These are phyloP conservation scores for Cataglyphis cursor DNA, from an alignment of 2,888 invertebrate genomes.

Conservation along the genomic window DNA sequence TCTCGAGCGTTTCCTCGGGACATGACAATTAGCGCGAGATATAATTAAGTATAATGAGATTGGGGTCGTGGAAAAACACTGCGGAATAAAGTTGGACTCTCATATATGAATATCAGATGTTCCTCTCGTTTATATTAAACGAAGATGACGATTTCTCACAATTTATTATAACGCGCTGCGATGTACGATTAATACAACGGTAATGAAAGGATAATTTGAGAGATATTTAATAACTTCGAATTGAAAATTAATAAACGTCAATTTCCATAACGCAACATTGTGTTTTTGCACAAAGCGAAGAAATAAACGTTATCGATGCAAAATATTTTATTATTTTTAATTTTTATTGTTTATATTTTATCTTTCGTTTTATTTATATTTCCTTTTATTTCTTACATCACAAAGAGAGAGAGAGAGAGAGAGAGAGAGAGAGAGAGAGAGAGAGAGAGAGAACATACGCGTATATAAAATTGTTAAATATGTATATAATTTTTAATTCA, in stretches of 20 bases:
- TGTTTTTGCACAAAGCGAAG: neutral
- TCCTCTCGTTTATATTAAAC: neutral
- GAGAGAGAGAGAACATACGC: neutral
- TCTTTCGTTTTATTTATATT: neutral
- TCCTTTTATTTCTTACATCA: neutral
- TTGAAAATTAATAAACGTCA: conserved; percentile 24
- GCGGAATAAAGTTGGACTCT: conserved; percentile 7
- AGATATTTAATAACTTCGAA: neutral
- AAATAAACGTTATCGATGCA: conserved; percentile 23
- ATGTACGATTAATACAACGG: neutral
- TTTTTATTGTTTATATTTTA: conserved; percentile 7
- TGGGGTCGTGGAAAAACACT: neutral
- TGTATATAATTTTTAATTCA: neutral
- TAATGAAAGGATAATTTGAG: neutral
- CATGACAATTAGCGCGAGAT: conserved; percentile 40
- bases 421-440: neutral
- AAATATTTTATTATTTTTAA: too few species aligned
- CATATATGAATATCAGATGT: neutral
- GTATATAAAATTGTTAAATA: neutral
- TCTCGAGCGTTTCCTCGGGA: conserved; percentile 16
- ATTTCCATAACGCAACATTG: conserved; percentile 7
- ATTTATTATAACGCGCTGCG: neutral
- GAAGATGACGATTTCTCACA: conserved; percentile 3
- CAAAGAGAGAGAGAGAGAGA: neutral
- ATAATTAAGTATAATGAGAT: conserved; percentile 45